Percentiles rank a stretch among this genome's conserved stretches.
Conservation (phyloP, 2,113 vertebrate species). For the Dermatemys mawii region DNA sequence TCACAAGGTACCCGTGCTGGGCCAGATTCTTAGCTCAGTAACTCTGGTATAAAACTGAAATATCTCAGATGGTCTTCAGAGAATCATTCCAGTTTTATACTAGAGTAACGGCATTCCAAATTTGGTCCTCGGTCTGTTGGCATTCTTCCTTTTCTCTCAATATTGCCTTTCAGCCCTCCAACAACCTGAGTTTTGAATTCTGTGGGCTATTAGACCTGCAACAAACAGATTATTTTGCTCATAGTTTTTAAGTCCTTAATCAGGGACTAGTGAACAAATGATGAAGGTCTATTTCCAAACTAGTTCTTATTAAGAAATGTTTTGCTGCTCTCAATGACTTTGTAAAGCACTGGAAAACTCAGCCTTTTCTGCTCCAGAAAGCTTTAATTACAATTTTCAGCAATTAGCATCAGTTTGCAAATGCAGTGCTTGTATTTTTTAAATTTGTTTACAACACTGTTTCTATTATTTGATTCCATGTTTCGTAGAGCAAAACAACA, state of each 20-base stretch:
- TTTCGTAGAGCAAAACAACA: background rate
- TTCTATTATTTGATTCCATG: slow-evolving; percentile 8
- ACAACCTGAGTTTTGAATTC: background rate
- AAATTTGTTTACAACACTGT: background rate
- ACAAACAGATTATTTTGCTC: background rate
- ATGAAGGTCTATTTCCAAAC: slow-evolving; percentile 20
- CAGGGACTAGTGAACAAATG: slow-evolving; percentile 6
- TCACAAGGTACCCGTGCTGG: background rate
- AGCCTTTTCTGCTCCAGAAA: slow-evolving; percentile 42
- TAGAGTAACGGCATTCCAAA: background rate
- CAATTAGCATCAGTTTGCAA: slow-evolving; percentile 3
- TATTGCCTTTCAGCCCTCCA: background rate
- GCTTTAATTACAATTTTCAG: slow-evolving; percentile 22
- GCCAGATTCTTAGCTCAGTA: background rate
- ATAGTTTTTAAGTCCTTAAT: slow-evolving; percentile 8
- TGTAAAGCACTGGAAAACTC: slow-evolving; percentile 12
- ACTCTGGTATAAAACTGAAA: background rate
- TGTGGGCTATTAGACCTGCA: background rate
- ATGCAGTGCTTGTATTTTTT: background rate
- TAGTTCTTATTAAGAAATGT: slow-evolving; percentile 39
- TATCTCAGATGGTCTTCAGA: background rate
- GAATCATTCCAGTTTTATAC: background rate
- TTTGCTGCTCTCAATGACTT: slow-evolving; percentile 13
- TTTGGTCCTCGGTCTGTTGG: background rate
- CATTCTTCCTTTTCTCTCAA: background rate